These are phyloP conservation scores for Polylopha cassiicola DNA, from an alignment of 2,888 invertebrate species.

Conservation along the genomic window DNA sequence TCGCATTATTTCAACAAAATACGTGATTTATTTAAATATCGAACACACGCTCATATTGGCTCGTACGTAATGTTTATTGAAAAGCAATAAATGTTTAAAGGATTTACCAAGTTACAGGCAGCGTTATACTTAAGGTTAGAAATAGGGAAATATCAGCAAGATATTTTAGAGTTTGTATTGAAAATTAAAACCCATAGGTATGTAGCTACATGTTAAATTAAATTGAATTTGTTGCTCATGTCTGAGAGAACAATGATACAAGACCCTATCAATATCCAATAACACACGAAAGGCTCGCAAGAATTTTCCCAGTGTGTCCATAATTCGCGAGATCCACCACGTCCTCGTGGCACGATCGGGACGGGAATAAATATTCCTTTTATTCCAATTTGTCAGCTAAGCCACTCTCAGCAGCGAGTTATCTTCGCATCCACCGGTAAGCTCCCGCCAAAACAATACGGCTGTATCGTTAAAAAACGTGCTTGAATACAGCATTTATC, in stretches of 20 bases:
- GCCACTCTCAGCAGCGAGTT: conserved; percentile 74
- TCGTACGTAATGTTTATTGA: no score
- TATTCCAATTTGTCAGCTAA: conserved; percentile 77
- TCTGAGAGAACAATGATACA: neutral
- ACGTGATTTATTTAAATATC: conserved; percentile 68
- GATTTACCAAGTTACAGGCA: no score
- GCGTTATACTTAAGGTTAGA: no score
- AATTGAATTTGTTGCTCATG: neutral
- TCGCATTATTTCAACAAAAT: conserved; percentile 73
- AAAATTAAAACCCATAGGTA: neutral
- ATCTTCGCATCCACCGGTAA: conserved; percentile 73
- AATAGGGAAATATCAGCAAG: no score
- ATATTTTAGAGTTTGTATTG: no score
- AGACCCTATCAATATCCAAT: conserved; percentile 11
- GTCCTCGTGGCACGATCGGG: conserved; percentile 32
- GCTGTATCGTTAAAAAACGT: conserved; percentile 76
- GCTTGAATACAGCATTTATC: conserved; percentile 76
- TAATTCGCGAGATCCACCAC: conserved; percentile 21
- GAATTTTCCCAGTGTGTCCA: conserved; percentile 13
- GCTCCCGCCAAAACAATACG: conserved; percentile 76
- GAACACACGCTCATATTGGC: conserved; percentile 17
- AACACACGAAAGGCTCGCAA: conserved; percentile 13
- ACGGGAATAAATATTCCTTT: conserved; percentile 76
- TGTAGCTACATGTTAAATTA: neutral
- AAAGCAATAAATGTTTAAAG: no score